A percentile compares a stretch with the other conserved stretches of the same genome.
phyloP scores from a whole-genome alignment of 2,888 invertebrate genomes.

The Ferdinandea cuprea region DNA sequence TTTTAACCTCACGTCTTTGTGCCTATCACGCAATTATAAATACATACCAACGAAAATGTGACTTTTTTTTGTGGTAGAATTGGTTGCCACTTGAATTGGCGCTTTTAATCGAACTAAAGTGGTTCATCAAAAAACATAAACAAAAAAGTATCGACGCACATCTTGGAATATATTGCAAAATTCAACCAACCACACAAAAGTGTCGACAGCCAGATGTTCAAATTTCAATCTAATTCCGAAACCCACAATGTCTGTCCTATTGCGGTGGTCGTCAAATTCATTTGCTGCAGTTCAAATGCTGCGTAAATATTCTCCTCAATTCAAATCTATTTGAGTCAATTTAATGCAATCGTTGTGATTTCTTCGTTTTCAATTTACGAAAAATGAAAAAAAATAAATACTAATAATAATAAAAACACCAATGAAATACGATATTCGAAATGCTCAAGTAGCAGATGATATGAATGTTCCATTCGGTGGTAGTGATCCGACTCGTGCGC shows the following conservation, averaged over 20 bases:
- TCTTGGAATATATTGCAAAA: too few relatives aligned
- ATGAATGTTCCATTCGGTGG: slow-evolving; percentile 13
- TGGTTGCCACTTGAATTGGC: too few relatives aligned
- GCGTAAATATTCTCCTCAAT: slow-evolving; percentile 37
- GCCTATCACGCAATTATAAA: too few relatives aligned
- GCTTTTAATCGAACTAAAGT: too few relatives aligned
- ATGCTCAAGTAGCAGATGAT: not conserved
- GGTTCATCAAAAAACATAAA: too few relatives aligned
- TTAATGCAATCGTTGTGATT: slow-evolving; percentile 57
- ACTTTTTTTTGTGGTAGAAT: too few relatives aligned
- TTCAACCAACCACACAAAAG: slow-evolving; percentile 3
- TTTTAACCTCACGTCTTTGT: too few relatives aligned
- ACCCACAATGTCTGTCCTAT: slow-evolving; percentile 8
- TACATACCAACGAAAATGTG: too few relatives aligned
- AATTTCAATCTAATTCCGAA: slow-evolving; percentile 35
- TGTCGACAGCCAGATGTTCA: not conserved
- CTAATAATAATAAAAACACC: too few relatives aligned
- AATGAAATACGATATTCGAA: slow-evolving; percentile 50
- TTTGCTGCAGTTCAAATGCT: slow-evolving; percentile 45
- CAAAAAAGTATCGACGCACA: too few relatives aligned
- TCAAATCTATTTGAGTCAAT: slow-evolving; percentile 66
- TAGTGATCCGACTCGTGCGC: slow-evolving; percentile 48
- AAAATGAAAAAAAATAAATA: not conserved
- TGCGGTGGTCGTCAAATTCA: slow-evolving; percentile 25
- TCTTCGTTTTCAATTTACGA: slow-evolving; percentile 36